Base-by-base conservation (phyloP, 1,140 invertebrate genomes). In the Lysiphlebus fabarum region DNA sequence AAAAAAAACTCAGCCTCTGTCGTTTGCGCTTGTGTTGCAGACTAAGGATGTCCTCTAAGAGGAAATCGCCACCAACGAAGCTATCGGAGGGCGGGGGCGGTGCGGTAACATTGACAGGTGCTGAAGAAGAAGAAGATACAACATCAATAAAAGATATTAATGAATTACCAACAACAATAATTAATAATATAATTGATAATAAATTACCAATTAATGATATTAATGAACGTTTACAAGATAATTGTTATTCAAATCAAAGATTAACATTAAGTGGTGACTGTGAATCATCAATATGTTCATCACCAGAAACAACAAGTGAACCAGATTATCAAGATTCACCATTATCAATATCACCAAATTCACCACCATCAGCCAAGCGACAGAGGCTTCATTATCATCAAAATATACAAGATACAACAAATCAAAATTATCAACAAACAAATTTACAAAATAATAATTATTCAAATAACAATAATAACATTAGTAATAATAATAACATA, bases 31-130 rank as follows among this genome's bases (percentile, higher is more conserved):
- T 73, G 74, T 76, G 66, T 85, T 85, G 51, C 86, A 92, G 90
- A 88, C 66, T 78, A 75, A 91, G 86, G 83, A 93, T 93, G 91
- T 93, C 91, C 86, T 93, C 91, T 81, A 93, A 93, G 86, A 86
- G 91, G 81, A 93, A 93, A 80, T 92, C 90, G 75, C 90, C 90
- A 76, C 91, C 91, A 80, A 90, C 90, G 64, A 93, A 93, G 84
- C 84, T 93, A 81, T 87, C 90, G 82, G 90, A 92, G 82, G 89
- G 90, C 79, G 85, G 84, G 68, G 81, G 83, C 69, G 75, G 73
- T 63, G 70, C 70, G 70, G 68, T 72, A 57, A 71, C 76, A 68
- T 79, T 82, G 65, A 79, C 79, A 62, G 83, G 84, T 51, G 84
- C 84, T 67, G 87, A 87, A 57, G 82, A 85, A 59, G 85, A 86